Percentiles rank a stretch among this genome's conserved stretches.
These are phyloP conservation scores for Seira musarum DNA, from an alignment of 2,888 invertebrate species.

Conservation along the genomic window DNA sequence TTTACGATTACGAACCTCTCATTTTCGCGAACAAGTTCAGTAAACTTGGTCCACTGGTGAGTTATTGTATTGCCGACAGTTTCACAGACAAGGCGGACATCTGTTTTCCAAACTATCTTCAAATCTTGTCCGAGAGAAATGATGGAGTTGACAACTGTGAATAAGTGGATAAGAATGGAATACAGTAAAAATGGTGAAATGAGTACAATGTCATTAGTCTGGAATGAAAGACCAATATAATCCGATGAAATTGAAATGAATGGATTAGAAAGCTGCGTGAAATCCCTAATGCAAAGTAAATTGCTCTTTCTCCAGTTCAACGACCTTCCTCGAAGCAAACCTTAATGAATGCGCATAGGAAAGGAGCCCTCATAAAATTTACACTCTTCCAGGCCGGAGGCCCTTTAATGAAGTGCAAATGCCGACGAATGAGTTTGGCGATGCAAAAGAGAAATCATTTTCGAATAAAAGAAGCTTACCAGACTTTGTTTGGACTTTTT, in stretches of 20 bases:
- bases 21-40: constrained; percentile 59
- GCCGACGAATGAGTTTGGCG: too few relatives aligned
- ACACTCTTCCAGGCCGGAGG: too few relatives aligned
- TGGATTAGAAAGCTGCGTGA: background rate
- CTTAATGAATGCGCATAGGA: background rate
- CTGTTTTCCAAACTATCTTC: constrained; percentile 61
- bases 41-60: constrained; percentile 61
- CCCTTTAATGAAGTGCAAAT: background rate
- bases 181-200: background rate
- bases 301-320: background rate
- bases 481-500: constrained; percentile 57
- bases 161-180: background rate
- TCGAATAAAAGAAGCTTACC: constrained; percentile 36
- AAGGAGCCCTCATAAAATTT: background rate
- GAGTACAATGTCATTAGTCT: constrained; percentile 31
- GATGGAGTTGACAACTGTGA: constrained; percentile 59
- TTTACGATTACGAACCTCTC: constrained; percentile 58
- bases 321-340: background rate
- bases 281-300: background rate
- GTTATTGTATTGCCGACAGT: constrained; percentile 60
- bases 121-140: constrained; percentile 61
- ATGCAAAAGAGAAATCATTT: constrained; percentile 10
- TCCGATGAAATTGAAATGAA: constrained; percentile 31
- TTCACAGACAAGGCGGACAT: constrained; percentile 61
- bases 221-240: constrained; percentile 48